Base-by-base conservation (phyloP, 2,113 vertebrate genomes). In the Nyctereutes procyonoides region DNA sequence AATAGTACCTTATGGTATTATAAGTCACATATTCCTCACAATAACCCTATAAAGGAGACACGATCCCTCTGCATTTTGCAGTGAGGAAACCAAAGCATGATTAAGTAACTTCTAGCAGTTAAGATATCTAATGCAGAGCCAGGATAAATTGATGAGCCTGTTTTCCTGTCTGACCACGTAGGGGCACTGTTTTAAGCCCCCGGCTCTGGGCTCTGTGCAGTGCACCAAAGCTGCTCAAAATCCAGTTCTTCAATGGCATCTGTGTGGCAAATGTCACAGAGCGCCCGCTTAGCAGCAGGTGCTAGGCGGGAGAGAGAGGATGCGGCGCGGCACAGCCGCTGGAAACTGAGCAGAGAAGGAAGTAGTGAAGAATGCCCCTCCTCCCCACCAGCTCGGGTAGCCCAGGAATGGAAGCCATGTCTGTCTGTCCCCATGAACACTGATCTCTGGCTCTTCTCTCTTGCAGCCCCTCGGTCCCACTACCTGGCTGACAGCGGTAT, bases 401-500 rank as follows among this genome's bases (percentile, higher is more conserved):
- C 60, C 82, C 3, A 0, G 86, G 30, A 22, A 7, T n/a, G 53
- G 56, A 15, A 93, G 30, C 62, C 51, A 8, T 17, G 26, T 82
- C 73, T 62, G 13, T 81, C 85, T 63, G 20, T 62, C 51, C 26
- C 32, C 48, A 1, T 48, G 69, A 85, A 35, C 43, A 12, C 88
- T 96, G 55, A 96, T 13, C 30, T 77, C 85, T 32, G 63, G 3
- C 16, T 98, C 97, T 76, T 96, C 87, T 99, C 93, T 92, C 93
- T 98, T 98, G 95, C 99, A 99, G 99, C 99, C 98, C 99, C 99
- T 62, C 99, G 99, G 48, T 99, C 98, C 1, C 99, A 99, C 93
- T 99, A 99, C 98, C 99, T 99, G 96, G 98, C 99, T 0, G 99
- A 99, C 97, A 99, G 99, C 1, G 99, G 99, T 99, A 99, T 98